phyloP scores from a whole-genome alignment of 2,113 vertebrate species.

The Myanophis thanlyinensis region DNA sequence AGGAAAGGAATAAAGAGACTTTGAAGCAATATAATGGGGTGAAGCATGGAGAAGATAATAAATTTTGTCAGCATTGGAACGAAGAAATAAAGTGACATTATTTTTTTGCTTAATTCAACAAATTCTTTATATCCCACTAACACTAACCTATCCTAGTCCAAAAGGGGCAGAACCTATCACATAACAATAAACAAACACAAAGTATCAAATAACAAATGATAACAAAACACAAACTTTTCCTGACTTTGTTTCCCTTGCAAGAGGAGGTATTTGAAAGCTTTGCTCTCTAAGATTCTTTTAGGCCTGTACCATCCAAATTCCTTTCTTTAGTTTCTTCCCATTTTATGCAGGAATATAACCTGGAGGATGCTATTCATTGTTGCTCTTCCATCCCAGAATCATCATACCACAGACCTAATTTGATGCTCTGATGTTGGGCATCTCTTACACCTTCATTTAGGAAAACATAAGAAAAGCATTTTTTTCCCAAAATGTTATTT shows the following conservation, averaged over 20 bases:
- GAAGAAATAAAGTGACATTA: not conserved
- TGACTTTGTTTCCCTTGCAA: not conserved
- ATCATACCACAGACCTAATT: not conserved
- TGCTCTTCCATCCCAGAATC: not conserved
- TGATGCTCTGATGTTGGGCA: not conserved
- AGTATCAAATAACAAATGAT: not conserved
- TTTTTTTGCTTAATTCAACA: not conserved
- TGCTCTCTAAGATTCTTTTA: not conserved
- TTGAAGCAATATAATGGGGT: not conserved
- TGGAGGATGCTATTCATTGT: not conserved
- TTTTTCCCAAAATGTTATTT: not conserved
- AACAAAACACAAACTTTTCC: not conserved
- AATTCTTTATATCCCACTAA: not conserved
- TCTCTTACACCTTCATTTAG: not conserved
- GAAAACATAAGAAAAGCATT: not conserved
- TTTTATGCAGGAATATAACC: not conserved
- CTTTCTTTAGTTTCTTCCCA: not conserved
- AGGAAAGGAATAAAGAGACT: not conserved
- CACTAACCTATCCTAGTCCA: not conserved
- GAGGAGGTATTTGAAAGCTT: not conserved
- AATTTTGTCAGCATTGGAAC: not conserved
- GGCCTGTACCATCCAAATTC: not conserved
- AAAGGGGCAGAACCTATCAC: not conserved
- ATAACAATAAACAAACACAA: not conserved
- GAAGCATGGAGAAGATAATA: not conserved